Evolutionary conservation across 2,113 vertebrate species (phyloP).

Genomic region (Hoplias malabaricus): DNA sequence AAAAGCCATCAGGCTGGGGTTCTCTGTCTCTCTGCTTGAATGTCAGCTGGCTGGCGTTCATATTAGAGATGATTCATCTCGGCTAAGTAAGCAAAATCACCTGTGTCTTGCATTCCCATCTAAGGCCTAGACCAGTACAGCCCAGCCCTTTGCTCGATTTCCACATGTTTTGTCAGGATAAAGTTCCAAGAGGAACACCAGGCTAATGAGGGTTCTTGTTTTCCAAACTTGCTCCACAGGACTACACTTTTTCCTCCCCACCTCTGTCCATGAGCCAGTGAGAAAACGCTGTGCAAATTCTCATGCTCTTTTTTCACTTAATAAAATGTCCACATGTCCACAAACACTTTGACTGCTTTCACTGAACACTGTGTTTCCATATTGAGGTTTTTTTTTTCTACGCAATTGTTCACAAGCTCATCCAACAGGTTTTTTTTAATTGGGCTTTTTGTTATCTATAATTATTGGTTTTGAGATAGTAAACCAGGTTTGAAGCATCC

Average conservation of each 20-base stretch:
- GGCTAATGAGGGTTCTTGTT: slow-evolving; percentile 62
- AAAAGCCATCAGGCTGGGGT: slow-evolving; percentile 44
- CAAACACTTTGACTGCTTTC: neutral
- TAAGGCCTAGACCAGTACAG: slow-evolving; percentile 36
- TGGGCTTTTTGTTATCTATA: neutral
- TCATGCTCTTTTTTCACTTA: slow-evolving; percentile 1
- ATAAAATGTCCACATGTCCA: neutral
- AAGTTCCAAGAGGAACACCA: slow-evolving; percentile 66
- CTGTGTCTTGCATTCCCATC: slow-evolving; percentile 66
- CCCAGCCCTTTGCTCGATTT: slow-evolving; percentile 51
- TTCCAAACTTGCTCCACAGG: slow-evolving; percentile 52
- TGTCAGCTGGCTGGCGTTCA: slow-evolving; percentile 57
- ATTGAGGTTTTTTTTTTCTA: neutral
- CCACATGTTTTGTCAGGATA: slow-evolving; percentile 60
- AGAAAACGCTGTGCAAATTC: no score
- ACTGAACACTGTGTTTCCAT: no score
- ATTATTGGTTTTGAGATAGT: neutral
- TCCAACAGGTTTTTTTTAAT: neutral
- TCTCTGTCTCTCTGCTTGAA: slow-evolving; percentile 20
- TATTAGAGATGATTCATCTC: slow-evolving; percentile 60
- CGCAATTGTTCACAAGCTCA: neutral
- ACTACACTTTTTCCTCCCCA: slow-evolving; percentile 46
- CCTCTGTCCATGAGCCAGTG: neutral
- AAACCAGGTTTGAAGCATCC: slow-evolving; percentile 8
- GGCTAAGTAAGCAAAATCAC: slow-evolving; percentile 62